Percentiles rank a stretch among this genome's conserved stretches.
phyloP scores from a whole-genome alignment of 2,888 invertebrate species.

The Macrostomum cliftonense region DNA sequence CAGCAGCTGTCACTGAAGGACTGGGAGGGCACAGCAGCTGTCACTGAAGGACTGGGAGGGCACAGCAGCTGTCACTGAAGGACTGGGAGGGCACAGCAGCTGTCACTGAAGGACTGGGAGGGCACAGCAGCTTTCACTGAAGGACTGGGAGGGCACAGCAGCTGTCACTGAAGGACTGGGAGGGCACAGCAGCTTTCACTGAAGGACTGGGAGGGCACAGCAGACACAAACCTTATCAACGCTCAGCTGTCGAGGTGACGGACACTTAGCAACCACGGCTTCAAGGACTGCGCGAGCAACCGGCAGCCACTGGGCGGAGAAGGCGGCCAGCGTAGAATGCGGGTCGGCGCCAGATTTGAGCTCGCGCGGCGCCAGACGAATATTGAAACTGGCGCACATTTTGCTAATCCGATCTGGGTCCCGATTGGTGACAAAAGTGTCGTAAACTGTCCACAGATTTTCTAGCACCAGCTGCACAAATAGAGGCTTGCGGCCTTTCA shows the following conservation, averaged over 20 bases:
- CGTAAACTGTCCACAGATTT: slow-evolving; percentile 73
- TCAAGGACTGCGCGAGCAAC: slow-evolving; percentile 56
- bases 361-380: slow-evolving; percentile 53
- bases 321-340: slow-evolving; percentile 56
- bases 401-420: slow-evolving; percentile 38
- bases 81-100: too few species aligned
- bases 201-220: too few species aligned
- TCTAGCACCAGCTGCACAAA: slow-evolving; percentile 78
- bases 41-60: too few species aligned
- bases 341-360: slow-evolving; percentile 51
- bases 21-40: too few species aligned
- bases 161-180: too few species aligned
- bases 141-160: too few species aligned
- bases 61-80: too few species aligned
- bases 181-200: too few species aligned
- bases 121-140: too few species aligned
- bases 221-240: slow-evolving; percentile 40
- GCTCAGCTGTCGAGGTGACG: slow-evolving; percentile 1
- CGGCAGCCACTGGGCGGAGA: slow-evolving; percentile 74
- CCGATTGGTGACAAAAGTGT: slow-evolving; percentile 51
- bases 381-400: slow-evolving; percentile 45
- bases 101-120: too few species aligned
- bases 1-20: too few species aligned
- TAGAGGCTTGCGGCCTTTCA: slow-evolving; percentile 71
- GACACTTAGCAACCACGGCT: background rate